A percentile compares a stretch with the other conserved stretches of the same genome.
Conservation (phyloP, 92 coral and sea anemone species). For the Palythoa caribaeorum region DNA sequence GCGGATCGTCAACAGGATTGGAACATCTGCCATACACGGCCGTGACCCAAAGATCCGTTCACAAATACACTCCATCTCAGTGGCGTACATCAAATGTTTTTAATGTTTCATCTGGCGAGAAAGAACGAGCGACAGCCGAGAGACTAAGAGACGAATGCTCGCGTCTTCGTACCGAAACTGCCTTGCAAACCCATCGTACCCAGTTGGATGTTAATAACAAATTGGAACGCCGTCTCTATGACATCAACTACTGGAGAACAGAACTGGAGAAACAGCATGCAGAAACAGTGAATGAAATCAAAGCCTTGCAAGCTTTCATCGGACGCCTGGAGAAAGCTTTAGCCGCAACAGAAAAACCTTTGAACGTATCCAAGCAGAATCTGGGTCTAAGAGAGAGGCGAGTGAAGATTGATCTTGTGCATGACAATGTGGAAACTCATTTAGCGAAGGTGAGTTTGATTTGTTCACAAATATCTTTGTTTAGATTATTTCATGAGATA, state of each 20-base stretch:
- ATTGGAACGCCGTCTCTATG: conserved; percentile 89
- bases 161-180: conserved; percentile 95
- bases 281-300: conserved; percentile 95
- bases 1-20: conserved; percentile 84
- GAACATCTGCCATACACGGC: conserved; percentile 96
- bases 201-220: conserved; percentile 98
- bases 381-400: conserved; percentile 90
- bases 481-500: background rate
- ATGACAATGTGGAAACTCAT: conserved; percentile 91
- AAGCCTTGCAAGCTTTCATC: conserved; percentile 92
- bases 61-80: conserved; percentile 89
- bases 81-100: conserved; percentile 94
- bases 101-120: conserved; percentile 94
- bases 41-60: conserved; percentile 76
- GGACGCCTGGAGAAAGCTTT: conserved; percentile 96
- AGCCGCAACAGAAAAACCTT: conserved; percentile 93
- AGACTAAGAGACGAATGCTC: conserved; percentile 96
- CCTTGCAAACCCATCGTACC: conserved; percentile 92
- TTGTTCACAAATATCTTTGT: background rate
- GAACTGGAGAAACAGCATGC: conserved; percentile 94
- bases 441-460: conserved; percentile 76
- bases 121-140: conserved; percentile 96
- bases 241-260: conserved; percentile 88
- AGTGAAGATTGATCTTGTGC: conserved; percentile 92
- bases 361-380: conserved; percentile 91